Evolutionary conservation across 2,797 vertebrate genomes (phyloP).

Genomic region (Enteromius argenteus): DNA sequence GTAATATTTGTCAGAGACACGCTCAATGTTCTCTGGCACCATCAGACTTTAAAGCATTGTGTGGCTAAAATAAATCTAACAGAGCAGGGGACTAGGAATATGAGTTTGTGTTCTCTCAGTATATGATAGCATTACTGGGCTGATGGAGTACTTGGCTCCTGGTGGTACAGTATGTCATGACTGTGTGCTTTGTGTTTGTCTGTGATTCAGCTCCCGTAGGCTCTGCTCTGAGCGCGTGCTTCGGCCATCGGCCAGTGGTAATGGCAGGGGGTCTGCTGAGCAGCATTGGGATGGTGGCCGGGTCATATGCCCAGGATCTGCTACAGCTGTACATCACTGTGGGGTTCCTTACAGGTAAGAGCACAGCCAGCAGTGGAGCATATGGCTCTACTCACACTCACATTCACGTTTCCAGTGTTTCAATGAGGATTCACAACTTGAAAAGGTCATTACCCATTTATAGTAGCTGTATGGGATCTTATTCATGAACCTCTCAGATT

Average conservation of each 20-base stretch:
- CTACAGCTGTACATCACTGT: slow-evolving; percentile 72
- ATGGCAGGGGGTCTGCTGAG: slow-evolving; percentile 71
- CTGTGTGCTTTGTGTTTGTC: neutral
- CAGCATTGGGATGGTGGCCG: slow-evolving; percentile 66
- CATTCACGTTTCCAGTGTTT: slow-evolving; percentile 8
- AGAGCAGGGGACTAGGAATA: slow-evolving; percentile 43
- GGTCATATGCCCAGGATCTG: slow-evolving; percentile 66
- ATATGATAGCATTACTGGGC: slow-evolving; percentile 6
- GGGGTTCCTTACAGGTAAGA: slow-evolving; percentile 71
- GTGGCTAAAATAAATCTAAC: slow-evolving; percentile 35
- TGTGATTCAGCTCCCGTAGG: slow-evolving; percentile 68
- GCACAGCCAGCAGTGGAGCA: neutral
- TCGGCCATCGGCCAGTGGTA: slow-evolving; percentile 70
- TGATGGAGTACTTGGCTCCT: slow-evolving; percentile 29
- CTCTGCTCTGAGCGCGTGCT: slow-evolving; percentile 66
- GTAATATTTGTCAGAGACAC: slow-evolving; percentile 37
- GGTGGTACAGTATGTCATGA: slow-evolving; percentile 42
- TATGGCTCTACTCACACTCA: slow-evolving; percentile 6
- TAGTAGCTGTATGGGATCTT: slow-evolving; percentile 6
- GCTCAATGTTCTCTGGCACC: neutral
- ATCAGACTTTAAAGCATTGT: slow-evolving; percentile 29
- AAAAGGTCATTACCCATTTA: slow-evolving; percentile 43
- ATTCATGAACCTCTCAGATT: neutral
- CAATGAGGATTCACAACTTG: slow-evolving; percentile 13
- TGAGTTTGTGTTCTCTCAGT: slow-evolving; percentile 30